phyloP scores from a whole-genome alignment of 2,113 vertebrate genomes.

The Tenrec ecaudatus region DNA sequence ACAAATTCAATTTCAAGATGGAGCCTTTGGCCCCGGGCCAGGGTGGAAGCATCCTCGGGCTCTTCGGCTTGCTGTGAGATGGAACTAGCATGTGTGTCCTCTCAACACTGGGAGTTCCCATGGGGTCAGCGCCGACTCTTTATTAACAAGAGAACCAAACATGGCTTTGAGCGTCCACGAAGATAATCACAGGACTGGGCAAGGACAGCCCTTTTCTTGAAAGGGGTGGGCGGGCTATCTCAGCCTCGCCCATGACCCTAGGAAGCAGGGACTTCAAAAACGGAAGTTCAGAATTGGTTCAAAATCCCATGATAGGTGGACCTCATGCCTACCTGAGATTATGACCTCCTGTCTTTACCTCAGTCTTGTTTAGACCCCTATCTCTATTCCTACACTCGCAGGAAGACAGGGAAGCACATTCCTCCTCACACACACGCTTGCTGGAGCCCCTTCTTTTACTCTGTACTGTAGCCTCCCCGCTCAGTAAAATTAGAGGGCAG shows the following conservation, averaged over 20 bases:
- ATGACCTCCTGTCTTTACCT: too few species aligned
- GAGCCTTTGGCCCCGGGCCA: too few species aligned
- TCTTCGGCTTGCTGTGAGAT: not conserved
- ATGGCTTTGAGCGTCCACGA: too few species aligned
- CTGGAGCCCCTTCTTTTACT: not conserved
- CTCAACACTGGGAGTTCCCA: not conserved
- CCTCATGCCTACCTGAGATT: too few species aligned
- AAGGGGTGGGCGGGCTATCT: not conserved
- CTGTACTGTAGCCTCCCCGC: not conserved
- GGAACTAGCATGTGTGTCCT: not conserved
- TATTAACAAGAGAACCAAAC: not conserved
- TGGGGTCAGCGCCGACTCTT: not conserved
- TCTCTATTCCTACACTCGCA: not conserved
- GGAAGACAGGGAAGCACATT: not conserved
- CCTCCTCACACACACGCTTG: not conserved
- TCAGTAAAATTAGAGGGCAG: not conserved
- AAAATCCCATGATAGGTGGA: not conserved
- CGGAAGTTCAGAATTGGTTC: not conserved
- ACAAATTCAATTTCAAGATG: not conserved
- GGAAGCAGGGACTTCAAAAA: not conserved
- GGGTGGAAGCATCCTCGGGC: not conserved
- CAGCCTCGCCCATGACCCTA: not conserved
- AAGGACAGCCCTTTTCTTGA: not conserved
- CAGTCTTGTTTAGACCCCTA: not conserved
- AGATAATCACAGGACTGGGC: not conserved